Conservation (phyloP, 2,888 invertebrate genomes). For the Eupithecia tripunctaria region DNA sequence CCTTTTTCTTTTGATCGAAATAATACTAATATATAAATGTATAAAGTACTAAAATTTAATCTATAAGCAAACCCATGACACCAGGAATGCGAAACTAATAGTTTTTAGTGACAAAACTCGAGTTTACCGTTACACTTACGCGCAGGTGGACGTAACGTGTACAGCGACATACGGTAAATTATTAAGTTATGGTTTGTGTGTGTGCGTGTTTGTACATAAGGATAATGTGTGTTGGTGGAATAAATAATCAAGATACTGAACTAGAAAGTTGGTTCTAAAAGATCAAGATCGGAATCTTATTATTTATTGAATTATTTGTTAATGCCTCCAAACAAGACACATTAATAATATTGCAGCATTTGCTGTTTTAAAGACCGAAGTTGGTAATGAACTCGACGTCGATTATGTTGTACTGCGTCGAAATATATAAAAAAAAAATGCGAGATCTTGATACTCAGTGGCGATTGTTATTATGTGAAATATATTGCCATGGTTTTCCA, state of each 20-base stretch:
- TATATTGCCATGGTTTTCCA: not conserved
- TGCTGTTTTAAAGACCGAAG: not conserved
- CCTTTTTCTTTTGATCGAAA: not conserved
- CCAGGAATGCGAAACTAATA: slow-evolving; percentile 31
- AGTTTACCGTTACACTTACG: slow-evolving; percentile 74
- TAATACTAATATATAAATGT: not conserved
- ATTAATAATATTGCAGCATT: not conserved
- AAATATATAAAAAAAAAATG: not conserved
- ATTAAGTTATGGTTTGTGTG: slow-evolving; percentile 60
- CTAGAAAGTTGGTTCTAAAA: not conserved
- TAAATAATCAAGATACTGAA: not conserved
- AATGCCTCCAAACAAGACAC: not conserved
- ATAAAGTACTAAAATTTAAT: not conserved
- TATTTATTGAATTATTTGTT: not conserved
- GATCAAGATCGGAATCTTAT: not conserved
- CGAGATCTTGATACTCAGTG: not conserved
- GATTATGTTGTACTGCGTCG: not conserved
- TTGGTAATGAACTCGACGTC: not conserved
- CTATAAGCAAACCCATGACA: slow-evolving; percentile 43
- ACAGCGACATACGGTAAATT: slow-evolving; percentile 80
- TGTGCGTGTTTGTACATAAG: slow-evolving; percentile 46
- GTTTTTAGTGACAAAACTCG: slow-evolving; percentile 26
- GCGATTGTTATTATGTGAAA: not conserved
- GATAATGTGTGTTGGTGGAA: slow-evolving; percentile 25
- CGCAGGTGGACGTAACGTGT: slow-evolving; percentile 84